Base-by-base conservation (phyloP, 2,113 vertebrate species). In the Chaetodon trifascialis region DNA sequence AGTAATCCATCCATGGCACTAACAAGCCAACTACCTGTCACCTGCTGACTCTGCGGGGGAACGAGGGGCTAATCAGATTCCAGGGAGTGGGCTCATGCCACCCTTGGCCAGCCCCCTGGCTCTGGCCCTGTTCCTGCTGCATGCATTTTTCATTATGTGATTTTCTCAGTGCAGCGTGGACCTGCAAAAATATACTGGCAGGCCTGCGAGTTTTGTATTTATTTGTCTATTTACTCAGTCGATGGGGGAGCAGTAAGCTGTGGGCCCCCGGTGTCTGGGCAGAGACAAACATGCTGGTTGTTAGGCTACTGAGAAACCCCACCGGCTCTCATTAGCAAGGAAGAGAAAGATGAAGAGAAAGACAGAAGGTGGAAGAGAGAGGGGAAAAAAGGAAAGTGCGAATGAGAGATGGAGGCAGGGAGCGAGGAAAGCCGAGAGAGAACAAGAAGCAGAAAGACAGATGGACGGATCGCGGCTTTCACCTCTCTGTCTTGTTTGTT, bases 281-380 rank as follows among this genome's bases (percentile, higher is more conserved):
- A 76, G 83, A 90, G 79, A 80, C 73, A 88, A 86, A 86, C 82
- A 76, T 36, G 79, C 80, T 67, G 87, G 80, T 88, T 91, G 89
- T 91, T 86, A 67, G 62, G 84, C 83, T 79, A 69, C 87, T 42
- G 79, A 84, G 86, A 94, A 93, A 91, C 87, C 92, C 93, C 92
- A 89, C 80, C 51, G 86, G 90, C 85, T 87, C 91, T 94, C 92
- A 94, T 94, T 94, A 93, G 88, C 63, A 84, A 79, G 80, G 54
- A 78, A 80, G 81, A 73, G 69, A 63, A 55, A 70, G 76, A 88
- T 74, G 87, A 73, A 77, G 55, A 74, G 83, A 23, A 62, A 64
- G 74, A 83, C 52, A 62, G 73, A 82, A 67, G 83, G 76, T 60
- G 65, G 72, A 49, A 46, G 51, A 75, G 51, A 75, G 40, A 44